Percentiles rank a stretch among this genome's conserved stretches.
phyloP scores from a whole-genome alignment of 2,888 invertebrate genomes.

The Caenorhabditis japonica region DNA sequence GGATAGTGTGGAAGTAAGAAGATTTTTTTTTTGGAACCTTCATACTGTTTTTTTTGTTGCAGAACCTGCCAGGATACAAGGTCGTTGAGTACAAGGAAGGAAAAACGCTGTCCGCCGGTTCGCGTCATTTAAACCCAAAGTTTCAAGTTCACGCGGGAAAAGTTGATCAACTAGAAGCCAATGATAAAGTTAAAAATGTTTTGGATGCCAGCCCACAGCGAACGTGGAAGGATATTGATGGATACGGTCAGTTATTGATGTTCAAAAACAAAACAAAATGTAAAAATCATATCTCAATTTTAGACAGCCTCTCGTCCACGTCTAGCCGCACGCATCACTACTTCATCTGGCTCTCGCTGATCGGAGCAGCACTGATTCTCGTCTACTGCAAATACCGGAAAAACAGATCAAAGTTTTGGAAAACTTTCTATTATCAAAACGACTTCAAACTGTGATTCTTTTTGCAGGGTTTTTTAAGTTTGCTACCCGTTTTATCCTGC shows the following conservation, averaged over 20 bases:
- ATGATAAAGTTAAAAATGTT: conserved; percentile 61
- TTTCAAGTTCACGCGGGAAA: conserved; percentile 70
- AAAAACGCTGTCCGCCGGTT: conserved; percentile 69
- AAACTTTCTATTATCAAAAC: conserved; percentile 76
- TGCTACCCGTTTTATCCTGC: conserved; percentile 8
- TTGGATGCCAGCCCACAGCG: conserved; percentile 68
- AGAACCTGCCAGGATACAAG: conserved; percentile 72
- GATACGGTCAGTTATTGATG: conserved; percentile 46
- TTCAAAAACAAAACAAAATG: neutral
- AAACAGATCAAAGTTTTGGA: conserved; percentile 76
- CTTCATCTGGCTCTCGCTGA: conserved; percentile 60
- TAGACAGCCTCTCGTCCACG: conserved; percentile 29
- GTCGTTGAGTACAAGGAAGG: conserved; percentile 73
- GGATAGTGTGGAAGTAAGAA: conserved; percentile 66
- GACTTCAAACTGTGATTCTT: conserved; percentile 76
- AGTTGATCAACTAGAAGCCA: conserved; percentile 72
- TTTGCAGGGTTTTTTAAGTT: conserved; percentile 37
- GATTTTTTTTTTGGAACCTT: neutral
- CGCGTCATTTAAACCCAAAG: conserved; percentile 73
- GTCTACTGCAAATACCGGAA: conserved; percentile 74
- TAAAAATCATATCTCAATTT: conserved; percentile 6
- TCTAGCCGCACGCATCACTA: conserved; percentile 46
- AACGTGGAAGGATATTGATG: conserved; percentile 68
- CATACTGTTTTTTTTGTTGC: conserved; percentile 28
- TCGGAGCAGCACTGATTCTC: conserved; percentile 64